These are phyloP conservation scores for Leucania comma DNA, from an alignment of 2,888 invertebrate species.

Conservation along the genomic window DNA sequence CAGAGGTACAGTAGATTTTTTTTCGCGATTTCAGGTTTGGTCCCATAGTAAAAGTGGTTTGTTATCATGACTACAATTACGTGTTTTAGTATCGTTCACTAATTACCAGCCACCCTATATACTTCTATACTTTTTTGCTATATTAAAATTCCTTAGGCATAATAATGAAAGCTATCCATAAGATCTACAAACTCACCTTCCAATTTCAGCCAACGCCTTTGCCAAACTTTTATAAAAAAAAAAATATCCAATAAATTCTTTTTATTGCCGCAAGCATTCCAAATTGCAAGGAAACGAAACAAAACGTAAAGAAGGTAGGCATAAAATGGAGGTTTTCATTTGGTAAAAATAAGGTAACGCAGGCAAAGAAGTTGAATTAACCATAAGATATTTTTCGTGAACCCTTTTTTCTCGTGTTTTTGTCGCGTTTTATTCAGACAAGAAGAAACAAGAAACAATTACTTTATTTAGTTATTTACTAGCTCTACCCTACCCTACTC, in stretches of 20 bases:
- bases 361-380: constrained; percentile 58
- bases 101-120: no score
- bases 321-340: constrained; percentile 53
- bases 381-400: constrained; percentile 56
- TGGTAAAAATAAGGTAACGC: constrained; percentile 27
- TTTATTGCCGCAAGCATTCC: constrained; percentile 49
- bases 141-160: neutral
- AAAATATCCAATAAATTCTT: constrained; percentile 58
- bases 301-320: constrained; percentile 37
- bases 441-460: no score
- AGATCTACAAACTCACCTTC: constrained; percentile 2
- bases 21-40: no score
- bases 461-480: no score
- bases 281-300: constrained; percentile 52
- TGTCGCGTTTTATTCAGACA: constrained; percentile 8
- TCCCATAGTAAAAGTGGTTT: no score
- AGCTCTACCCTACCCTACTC: no score
- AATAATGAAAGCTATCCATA: neutral
- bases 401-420: constrained; percentile 15
- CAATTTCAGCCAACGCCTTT: neutral
- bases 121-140: neutral
- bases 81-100: no score
- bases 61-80: no score
- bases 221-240: constrained; percentile 7
- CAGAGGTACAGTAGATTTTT: no score